Conservation (phyloP, 1,140 invertebrate species). For the Ectropis grisescens region DNA sequence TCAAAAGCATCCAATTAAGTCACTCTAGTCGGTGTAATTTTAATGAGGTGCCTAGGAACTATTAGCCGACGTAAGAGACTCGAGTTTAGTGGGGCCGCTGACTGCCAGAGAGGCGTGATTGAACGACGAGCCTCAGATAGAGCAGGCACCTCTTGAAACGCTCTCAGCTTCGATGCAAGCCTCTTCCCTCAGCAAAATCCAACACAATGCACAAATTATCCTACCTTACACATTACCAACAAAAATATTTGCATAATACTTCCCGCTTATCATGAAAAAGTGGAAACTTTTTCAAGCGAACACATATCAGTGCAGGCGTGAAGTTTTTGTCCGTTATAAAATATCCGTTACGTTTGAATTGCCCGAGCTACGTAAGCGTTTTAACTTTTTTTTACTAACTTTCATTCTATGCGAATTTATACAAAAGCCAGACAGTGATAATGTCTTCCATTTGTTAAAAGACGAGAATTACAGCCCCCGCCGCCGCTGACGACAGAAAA, state of each 20-base stretch:
- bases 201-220: too few species aligned
- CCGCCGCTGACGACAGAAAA: constrained; percentile 33
- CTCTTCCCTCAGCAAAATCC: background rate
- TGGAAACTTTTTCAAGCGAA: constrained; percentile 4
- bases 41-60: constrained; percentile 11
- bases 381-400: constrained; percentile 49
- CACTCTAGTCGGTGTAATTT: constrained; percentile 5
- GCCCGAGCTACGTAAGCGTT: constrained; percentile 31
- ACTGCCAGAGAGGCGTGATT: constrained; percentile 14
- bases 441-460: constrained; percentile 57
- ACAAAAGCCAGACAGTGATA: constrained; percentile 48
- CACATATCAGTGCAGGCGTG: constrained; percentile 9
- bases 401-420: constrained; percentile 51
- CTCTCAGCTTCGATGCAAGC: constrained; percentile 5
- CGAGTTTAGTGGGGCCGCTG: constrained; percentile 9
- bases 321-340: constrained; percentile 24
- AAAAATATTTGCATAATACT: too few species aligned
- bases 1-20: too few species aligned
- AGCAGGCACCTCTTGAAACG: constrained; percentile 13
- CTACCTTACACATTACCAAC: too few species aligned
- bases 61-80: constrained; percentile 6
- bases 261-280: too few species aligned
- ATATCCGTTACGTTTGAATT: constrained; percentile 29
- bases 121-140: constrained; percentile 12
- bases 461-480: constrained; percentile 34